Conservation (phyloP, 2,888 invertebrate genomes). For the Troilus luridus region DNA sequence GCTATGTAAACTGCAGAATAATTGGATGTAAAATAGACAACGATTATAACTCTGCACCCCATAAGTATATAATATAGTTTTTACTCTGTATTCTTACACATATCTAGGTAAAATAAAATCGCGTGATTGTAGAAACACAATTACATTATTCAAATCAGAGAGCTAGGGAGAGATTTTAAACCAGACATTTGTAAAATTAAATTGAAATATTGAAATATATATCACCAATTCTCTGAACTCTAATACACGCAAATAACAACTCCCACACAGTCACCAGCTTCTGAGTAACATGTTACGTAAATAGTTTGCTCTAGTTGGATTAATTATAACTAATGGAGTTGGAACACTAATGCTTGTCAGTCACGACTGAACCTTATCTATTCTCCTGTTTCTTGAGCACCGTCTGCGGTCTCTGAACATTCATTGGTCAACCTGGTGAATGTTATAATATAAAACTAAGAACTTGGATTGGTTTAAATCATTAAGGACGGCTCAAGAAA, state of each 20-base stretch:
- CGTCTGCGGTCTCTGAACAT: background rate
- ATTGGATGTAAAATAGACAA: too few species aligned
- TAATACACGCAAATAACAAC: background rate
- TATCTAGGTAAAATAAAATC: too few species aligned
- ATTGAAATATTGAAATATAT: too few species aligned
- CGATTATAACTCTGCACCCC: too few species aligned
- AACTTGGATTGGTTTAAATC: background rate
- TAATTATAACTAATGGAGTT: constrained; percentile 43
- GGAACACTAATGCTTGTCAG: constrained; percentile 6
- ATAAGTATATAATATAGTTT: too few species aligned
- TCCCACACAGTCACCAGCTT: background rate
- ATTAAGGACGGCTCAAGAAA: background rate
- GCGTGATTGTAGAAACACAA: too few species aligned
- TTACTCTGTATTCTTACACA: too few species aligned
- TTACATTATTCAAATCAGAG: too few species aligned
- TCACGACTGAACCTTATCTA: constrained; percentile 20
- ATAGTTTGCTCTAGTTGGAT: constrained; percentile 20
- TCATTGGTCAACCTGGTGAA: background rate
- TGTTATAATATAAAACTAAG: background rate
- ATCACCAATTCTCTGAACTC: too few species aligned
- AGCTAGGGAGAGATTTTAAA: too few species aligned
- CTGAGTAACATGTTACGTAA: constrained; percentile 25
- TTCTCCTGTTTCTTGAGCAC: background rate
- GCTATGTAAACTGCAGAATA: too few species aligned
- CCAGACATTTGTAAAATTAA: too few species aligned